phyloP scores from a whole-genome alignment of 2,113 vertebrate species.

The Marcusenius ussheri region DNA sequence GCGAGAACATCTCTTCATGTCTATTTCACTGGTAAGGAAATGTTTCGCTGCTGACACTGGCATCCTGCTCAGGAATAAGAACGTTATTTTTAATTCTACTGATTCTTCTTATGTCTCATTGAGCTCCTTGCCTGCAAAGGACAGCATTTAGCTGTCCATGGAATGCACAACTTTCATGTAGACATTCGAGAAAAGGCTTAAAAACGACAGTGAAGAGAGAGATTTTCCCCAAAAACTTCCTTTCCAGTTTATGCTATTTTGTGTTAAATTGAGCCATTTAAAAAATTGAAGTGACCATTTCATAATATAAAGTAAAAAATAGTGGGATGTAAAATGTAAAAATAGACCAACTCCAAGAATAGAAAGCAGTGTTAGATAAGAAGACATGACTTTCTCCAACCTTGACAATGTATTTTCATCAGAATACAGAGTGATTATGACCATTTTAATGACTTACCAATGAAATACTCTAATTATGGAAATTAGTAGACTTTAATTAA shows the following conservation, averaged over 20 bases:
- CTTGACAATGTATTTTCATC: slow-evolving; percentile 15
- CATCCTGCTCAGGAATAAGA: neutral
- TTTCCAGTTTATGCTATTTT: neutral
- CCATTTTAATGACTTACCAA: slow-evolving; percentile 23
- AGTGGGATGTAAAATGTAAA: neutral
- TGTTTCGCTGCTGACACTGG: neutral
- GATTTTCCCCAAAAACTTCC: neutral
- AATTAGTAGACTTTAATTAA: slow-evolving; percentile 17
- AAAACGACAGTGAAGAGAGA: neutral
- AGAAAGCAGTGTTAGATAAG: neutral
- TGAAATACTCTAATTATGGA: slow-evolving; percentile 15
- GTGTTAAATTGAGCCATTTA: neutral
- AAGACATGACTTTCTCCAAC: neutral
- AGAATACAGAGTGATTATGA: slow-evolving; percentile 10
- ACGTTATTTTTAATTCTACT: neutral
- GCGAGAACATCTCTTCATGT: neutral
- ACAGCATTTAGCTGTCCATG: neutral
- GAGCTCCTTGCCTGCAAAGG: neutral
- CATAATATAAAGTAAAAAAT: neutral
- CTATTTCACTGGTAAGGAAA: neutral
- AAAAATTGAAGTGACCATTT: neutral
- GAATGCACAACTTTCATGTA: neutral
- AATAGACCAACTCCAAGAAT: neutral
- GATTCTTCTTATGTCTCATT: neutral
- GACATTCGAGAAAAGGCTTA: neutral